Base-by-base conservation (phyloP, 2,797 vertebrate genomes). In the Peromyscus melanophrys region DNA sequence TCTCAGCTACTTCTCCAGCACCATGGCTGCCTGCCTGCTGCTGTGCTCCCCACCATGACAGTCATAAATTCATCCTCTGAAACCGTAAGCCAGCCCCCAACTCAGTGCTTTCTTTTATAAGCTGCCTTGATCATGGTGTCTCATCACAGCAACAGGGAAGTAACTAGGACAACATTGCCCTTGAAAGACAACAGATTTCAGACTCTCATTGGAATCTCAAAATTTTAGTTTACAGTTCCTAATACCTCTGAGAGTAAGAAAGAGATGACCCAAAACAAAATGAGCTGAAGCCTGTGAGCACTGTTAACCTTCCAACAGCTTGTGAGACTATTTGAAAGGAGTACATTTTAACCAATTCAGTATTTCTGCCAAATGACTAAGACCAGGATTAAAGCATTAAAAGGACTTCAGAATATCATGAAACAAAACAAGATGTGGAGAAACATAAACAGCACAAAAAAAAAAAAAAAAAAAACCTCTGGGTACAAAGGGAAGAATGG, bases 331-430 rank as follows among this genome's bases (percentile, higher is more conserved):
- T 52, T 34, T 90, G 27, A 94, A 94, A 76, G 19, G 37, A 89
- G 34, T 37, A 91, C 71, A 91, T 93, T 83, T 83, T 90, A 92
- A 80, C 67, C 6, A 95, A 29, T 76, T 89, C 43, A 91, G 27
- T 67, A 16, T 67, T 95, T 85, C 69, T 89, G 27, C 71, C 90
- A 90, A 96, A 80, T 93, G 85, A 89, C 14, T 82, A 40, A 96
- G 43, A 8, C 25, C 83, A 95, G 59, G n/a, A 95, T 78, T 82
- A 92, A 87, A 78, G 81, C 43, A 93, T 52, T 93, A 95, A 95
- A 93, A 65, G 55, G 91, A 37, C 40, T 94, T 78, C 90, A 89
- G 49, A 93, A 77, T 96, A 92, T 92, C 31, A 90, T 85, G 75
- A 97, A 95, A 78, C 78, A 25, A 59, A 90, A 3, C 17, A 82